Percentiles rank a stretch among this genome's conserved stretches.
These are phyloP conservation scores for Alcis repandata DNA, from an alignment of 2,888 invertebrate genomes.

Conservation along the genomic window DNA sequence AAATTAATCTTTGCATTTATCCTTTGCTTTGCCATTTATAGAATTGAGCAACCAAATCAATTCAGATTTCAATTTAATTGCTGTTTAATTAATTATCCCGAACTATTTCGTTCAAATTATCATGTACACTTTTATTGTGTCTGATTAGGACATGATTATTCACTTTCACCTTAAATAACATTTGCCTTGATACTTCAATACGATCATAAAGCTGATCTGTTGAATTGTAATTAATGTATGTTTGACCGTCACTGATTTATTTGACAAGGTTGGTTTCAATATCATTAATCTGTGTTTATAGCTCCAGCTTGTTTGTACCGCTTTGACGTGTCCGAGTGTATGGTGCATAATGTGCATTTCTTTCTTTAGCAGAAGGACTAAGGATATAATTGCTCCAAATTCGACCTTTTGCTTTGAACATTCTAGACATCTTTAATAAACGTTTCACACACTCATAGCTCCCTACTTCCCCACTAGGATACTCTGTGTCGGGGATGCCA, in stretches of 20 bases:
- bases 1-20: too few species aligned
- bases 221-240: conserved; percentile 16
- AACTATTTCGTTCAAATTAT: neutral
- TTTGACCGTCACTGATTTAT: conserved; percentile 19
- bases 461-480: too few species aligned
- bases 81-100: neutral
- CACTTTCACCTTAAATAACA: conserved; percentile 21
- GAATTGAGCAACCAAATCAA: neutral
- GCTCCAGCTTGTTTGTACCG: too few species aligned
- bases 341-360: too few species aligned
- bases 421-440: too few species aligned
- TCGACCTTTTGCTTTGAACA: too few species aligned
- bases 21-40: neutral
- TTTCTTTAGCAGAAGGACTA: too few species aligned
- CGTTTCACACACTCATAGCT: too few species aligned
- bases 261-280: conserved; percentile 29
- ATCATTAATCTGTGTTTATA: conserved; percentile 4
- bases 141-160: conserved; percentile 14
- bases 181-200: conserved; percentile 22
- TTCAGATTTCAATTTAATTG: neutral
- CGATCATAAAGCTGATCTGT: conserved; percentile 5
- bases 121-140: conserved; percentile 1
- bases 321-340: too few species aligned
- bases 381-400: too few species aligned
- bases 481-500: too few species aligned